Percentiles rank a stretch among this genome's conserved stretches.
Evolutionary conservation across 2,113 vertebrate species (phyloP).

Genomic region (Serranochromis macrocephalus): DNA sequence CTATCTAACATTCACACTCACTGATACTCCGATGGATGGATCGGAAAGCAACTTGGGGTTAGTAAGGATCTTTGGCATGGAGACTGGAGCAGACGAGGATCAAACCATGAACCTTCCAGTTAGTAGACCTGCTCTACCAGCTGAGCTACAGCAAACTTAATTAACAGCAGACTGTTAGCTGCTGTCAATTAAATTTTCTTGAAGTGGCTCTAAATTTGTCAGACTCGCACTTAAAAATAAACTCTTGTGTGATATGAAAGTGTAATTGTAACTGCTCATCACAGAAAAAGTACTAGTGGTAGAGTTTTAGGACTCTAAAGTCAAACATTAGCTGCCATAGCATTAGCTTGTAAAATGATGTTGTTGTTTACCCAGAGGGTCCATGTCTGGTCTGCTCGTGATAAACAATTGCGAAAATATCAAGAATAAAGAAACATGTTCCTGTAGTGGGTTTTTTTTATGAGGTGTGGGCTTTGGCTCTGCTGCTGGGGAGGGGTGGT

Average conservation of each 20-base stretch:
- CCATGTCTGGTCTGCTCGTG: background rate
- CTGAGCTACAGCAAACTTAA: background rate
- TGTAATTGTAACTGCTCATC: background rate
- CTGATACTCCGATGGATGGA: background rate
- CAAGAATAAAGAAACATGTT: background rate
- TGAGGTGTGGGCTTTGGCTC: background rate
- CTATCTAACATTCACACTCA: background rate
- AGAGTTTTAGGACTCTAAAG: background rate
- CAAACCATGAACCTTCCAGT: background rate
- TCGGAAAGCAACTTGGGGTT: background rate
- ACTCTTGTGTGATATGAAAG: background rate
- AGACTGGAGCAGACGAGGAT: background rate
- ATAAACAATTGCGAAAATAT: background rate
- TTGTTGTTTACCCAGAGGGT: background rate
- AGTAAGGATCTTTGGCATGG: background rate
- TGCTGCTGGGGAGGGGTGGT: background rate
- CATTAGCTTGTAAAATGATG: background rate
- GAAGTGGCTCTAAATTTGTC: background rate
- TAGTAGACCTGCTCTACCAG: background rate
- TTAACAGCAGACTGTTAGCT: background rate
- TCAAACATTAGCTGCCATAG: background rate
- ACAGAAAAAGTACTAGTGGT: background rate
- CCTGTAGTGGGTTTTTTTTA: accelerated
- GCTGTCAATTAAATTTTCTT: background rate
- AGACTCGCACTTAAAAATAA: background rate